Conservation (phyloP, 2,113 vertebrate genomes). For the Trematomus loennbergii region DNA sequence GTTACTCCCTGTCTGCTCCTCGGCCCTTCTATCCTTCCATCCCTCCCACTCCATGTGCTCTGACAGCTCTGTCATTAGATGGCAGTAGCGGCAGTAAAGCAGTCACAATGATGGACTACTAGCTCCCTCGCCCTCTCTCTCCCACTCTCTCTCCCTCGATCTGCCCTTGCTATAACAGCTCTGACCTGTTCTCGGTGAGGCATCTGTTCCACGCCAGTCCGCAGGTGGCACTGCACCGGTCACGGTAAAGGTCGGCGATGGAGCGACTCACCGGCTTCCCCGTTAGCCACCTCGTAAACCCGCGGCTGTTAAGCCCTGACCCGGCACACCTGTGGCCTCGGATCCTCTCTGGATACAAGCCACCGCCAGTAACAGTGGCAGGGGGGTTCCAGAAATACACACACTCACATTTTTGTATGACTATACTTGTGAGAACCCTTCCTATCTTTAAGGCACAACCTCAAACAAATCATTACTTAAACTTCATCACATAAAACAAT, state of each 20-base stretch:
- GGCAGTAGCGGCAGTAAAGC: constrained; percentile 80
- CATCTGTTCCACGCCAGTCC: constrained; percentile 77
- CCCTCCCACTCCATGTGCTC: constrained; percentile 71
- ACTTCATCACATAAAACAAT: background rate
- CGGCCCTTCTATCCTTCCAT: constrained; percentile 61
- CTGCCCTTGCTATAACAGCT: constrained; percentile 74
- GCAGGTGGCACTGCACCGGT: constrained; percentile 74
- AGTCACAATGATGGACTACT: constrained; percentile 79
- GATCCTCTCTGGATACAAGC: constrained; percentile 56
- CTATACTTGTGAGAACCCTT: constrained; percentile 9
- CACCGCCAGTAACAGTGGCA: constrained; percentile 32
- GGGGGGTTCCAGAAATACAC: constrained; percentile 37
- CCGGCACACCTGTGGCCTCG: constrained; percentile 73
- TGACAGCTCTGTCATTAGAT: constrained; percentile 84
- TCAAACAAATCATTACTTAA: constrained; percentile 16
- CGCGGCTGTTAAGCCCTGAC: constrained; percentile 73
- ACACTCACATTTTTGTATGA: constrained; percentile 2
- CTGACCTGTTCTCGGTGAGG: constrained; percentile 65
- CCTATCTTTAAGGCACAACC: background rate
- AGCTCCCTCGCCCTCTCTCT: constrained; percentile 60
- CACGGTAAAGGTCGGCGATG: constrained; percentile 68
- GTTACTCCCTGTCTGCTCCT: constrained; percentile 70
- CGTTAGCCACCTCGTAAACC: constrained; percentile 71
- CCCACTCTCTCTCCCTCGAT: constrained; percentile 31
- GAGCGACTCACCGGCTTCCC: constrained; percentile 71